Base-by-base conservation (phyloP, 2,888 invertebrate species). In the Brenthis ino region DNA sequence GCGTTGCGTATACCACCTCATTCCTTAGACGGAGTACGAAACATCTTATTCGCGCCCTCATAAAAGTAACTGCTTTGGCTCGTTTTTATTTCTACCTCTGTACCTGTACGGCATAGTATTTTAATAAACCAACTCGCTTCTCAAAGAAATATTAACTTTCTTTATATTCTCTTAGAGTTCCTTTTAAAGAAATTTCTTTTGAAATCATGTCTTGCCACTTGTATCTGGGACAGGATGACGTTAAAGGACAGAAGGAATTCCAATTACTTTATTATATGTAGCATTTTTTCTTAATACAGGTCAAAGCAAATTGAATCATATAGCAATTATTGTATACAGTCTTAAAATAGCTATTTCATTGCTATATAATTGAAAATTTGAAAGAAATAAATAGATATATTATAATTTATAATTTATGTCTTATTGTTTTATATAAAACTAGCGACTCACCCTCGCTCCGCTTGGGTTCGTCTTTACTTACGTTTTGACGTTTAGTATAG, bases 31-130 rank as follows among this genome's bases (percentile, higher is more conserved):
- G 84, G 85, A 89, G 89, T 91, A 90, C 90, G 88, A 92, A 92
- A 92, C 92, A 92, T 92, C 92, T 93, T 93, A 92, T 93, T 93
- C 93, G 89, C 93, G 93, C 92, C 91, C 93, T 92, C 93, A 92
- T 93, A 93, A 92, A 93, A 91, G 93, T 92, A 92, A 93, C 93
- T 91, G 91, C 91, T 89, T 91, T 86, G 90, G 83, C 87, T 90
- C 89, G 89, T 92, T 92, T 93, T 92, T 92, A 92, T 93, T 91
- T 91, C 91, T 87, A 85, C 89, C 86, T 85, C 87, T 87, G 85
- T 92, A 91, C 91, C 91, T 91, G 91, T 86, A 90, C 91, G 89
- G 90, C 91, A 85, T 91, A 91, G 91, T 92, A 91, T 92, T 92
- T 92, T 93, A 92, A 92, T 92, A 92, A 92, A 91, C 91, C 85